Percentiles rank a stretch among this genome's conserved stretches.
Conservation (phyloP, 35 echinoderm and acorn worm genomes). For the Apostichopus californicus region DNA sequence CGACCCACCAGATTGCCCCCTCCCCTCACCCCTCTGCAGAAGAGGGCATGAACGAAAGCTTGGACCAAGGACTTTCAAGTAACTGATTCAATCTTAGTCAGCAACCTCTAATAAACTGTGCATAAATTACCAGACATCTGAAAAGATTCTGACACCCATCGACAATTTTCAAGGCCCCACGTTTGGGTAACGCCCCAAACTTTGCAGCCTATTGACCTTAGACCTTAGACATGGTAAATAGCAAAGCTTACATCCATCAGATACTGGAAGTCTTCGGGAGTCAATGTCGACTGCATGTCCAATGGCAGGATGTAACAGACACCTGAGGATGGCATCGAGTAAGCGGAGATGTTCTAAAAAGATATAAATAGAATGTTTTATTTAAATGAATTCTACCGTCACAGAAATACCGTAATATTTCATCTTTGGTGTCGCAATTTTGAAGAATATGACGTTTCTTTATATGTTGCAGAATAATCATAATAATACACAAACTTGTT, state of each 20-base stretch:
- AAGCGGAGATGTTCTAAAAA: constrained; percentile 23
- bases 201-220: neutral
- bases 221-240: neutral
- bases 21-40: too few species aligned
- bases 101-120: neutral
- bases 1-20: too few species aligned
- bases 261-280: neutral
- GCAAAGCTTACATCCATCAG: neutral
- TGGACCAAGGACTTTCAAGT: too few species aligned
- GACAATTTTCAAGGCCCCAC: neutral
- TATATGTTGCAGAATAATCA: too few species aligned
- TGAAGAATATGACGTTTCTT: too few species aligned
- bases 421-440: too few species aligned
- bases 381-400: too few species aligned
- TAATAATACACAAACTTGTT: too few species aligned
- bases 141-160: neutral
- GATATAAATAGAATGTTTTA: neutral
- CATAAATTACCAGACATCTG: neutral
- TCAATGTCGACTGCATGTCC: neutral
- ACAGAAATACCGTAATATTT: too few species aligned
- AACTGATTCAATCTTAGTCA: neutral
- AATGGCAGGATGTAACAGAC: constrained; percentile 4
- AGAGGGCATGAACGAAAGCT: too few species aligned
- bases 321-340: neutral
- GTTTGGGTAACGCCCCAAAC: neutral